Conservation (phyloP, 2,888 invertebrate species). For the Brachylomia viminalis region DNA sequence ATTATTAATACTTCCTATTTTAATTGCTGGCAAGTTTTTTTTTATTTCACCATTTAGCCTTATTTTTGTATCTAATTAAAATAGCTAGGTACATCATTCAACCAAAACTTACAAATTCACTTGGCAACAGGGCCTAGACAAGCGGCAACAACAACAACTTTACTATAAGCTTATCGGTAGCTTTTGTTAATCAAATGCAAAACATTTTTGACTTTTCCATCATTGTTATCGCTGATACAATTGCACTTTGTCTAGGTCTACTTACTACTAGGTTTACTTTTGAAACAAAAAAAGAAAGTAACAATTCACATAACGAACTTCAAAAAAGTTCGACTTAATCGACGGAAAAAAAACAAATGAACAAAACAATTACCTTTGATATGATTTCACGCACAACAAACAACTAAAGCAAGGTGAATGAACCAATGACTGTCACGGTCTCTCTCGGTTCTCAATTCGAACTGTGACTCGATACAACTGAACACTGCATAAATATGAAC, state of each 20-base stretch:
- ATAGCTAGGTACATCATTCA: neutral
- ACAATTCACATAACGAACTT: neutral
- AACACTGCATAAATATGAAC: conserved; percentile 70
- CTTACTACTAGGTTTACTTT: no score
- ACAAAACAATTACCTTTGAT: conserved; percentile 51
- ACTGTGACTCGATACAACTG: conserved; percentile 66
- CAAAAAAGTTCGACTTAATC: neutral
- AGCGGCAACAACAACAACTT: neutral
- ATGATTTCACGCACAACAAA: conserved; percentile 39
- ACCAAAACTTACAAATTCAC: neutral
- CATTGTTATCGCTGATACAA: neutral
- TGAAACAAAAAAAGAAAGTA: neutral
- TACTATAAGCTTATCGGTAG: neutral
- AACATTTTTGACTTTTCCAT: neutral
- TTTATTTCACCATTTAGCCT: neutral
- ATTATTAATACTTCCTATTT: neutral
- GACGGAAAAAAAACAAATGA: neutral
- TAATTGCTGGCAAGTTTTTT: neutral
- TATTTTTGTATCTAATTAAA: neutral
- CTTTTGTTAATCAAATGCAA: neutral
- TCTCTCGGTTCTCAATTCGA: conserved; percentile 48
- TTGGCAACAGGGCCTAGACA: neutral
- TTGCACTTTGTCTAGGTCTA: neutral
- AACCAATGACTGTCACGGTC: conserved; percentile 52
- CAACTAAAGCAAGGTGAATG: conserved; percentile 39